Evolutionary conservation across 2,113 vertebrate genomes (phyloP).

Genomic region (chimpanzee (Pan troglodytes)): NHGRI_mPanTro3-v2.1_pri NC_072410.2:112101001-112101500

Average conservation of each 20-base stretch:
- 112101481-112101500: accelerated
- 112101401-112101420: too few species aligned
- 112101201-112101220: accelerated
- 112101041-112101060: accelerated
- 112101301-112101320: neutral
- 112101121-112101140: neutral
- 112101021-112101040: accelerated
- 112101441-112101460: neutral
- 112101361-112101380: accelerated
- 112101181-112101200: neutral
- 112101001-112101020: neutral
- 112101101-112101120: neutral
- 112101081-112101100: accelerated
- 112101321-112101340: neutral
- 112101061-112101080: neutral
- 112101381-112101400: neutral
- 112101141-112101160: neutral
- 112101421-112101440: neutral
- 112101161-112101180: too few species aligned
- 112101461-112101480: accelerated
- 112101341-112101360: accelerated
- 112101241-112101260: too few species aligned
- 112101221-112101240: accelerated
- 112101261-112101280: neutral
- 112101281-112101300: neutral